Evolutionary conservation across 2,888 invertebrate species (phyloP).

Genomic region (Metalampra italica): DNA sequence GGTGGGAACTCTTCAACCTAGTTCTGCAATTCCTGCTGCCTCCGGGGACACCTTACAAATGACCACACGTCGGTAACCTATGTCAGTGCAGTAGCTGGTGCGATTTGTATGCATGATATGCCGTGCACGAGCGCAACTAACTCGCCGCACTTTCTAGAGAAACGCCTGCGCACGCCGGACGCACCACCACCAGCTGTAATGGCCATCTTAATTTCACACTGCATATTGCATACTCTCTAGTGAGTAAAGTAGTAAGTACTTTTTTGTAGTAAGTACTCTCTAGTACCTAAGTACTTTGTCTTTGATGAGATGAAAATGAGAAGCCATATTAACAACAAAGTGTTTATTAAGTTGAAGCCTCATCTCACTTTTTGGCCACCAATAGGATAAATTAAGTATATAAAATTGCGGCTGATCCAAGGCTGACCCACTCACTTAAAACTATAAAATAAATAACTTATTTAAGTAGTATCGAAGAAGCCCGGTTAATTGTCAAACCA

Average conservation of each 20-base stretch:
- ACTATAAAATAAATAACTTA: no score
- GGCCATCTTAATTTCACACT: slow-evolving; percentile 43
- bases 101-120: slow-evolving; percentile 73
- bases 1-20: slow-evolving; percentile 14
- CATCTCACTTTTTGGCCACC: no score
- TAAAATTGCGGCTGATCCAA: no score
- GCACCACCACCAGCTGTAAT: slow-evolving; percentile 44
- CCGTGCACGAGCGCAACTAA: slow-evolving; percentile 56
- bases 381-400: no score
- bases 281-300: no score
- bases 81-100: slow-evolving; percentile 48
- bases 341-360: no score
- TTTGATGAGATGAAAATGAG: neutral
- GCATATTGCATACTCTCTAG: slow-evolving; percentile 14
- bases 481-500: neutral
- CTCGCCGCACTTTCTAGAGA: slow-evolving; percentile 77
- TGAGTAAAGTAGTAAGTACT: neutral
- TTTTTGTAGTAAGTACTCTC: no score
- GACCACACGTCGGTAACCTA: slow-evolving; percentile 51
- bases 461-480: no score
- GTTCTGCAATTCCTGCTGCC: slow-evolving; percentile 31
- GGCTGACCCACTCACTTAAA: no score
- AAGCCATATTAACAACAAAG: no score
- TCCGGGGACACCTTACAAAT: slow-evolving; percentile 69
- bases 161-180: slow-evolving; percentile 59